phyloP scores from a whole-genome alignment of 1,140 invertebrate species.

The Dryas iulia region DNA sequence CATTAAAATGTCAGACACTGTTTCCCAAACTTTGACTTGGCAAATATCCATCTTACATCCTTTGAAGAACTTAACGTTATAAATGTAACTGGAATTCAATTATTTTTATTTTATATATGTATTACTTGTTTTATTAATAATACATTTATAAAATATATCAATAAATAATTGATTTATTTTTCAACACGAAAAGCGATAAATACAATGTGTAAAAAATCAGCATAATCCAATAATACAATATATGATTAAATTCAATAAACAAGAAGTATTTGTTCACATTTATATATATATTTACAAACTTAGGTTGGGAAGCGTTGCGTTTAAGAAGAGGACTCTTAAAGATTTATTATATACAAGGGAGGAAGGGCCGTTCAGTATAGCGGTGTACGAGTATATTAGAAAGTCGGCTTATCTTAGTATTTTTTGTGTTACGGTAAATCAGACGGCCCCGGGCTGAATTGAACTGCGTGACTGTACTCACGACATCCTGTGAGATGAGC shows the following conservation, averaged over 20 bases:
- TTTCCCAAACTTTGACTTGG: conserved; percentile 37
- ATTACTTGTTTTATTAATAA: neutral
- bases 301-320: conserved; percentile 51
- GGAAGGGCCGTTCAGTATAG: conserved; percentile 52
- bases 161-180: neutral
- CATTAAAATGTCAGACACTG: conserved; percentile 71
- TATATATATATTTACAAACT: neutral
- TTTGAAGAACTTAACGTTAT: too few species aligned
- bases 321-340: conserved; percentile 66
- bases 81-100: too few species aligned
- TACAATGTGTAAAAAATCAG: neutral
- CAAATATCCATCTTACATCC: neutral
- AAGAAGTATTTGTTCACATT: neutral
- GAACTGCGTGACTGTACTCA: conserved; percentile 19
- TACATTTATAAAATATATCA: neutral
- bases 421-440: conserved; percentile 76
- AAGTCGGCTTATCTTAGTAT: conserved; percentile 73
- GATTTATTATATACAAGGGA: conserved; percentile 77
- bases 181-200: neutral
- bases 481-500: conserved; percentile 20
- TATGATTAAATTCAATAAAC: neutral
- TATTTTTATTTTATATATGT: too few species aligned
- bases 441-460: conserved; percentile 37
- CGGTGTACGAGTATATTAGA: conserved; percentile 72
- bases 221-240: neutral